phyloP scores from a whole-genome alignment of 23 tunicate species.

The Styela clava region DNA sequence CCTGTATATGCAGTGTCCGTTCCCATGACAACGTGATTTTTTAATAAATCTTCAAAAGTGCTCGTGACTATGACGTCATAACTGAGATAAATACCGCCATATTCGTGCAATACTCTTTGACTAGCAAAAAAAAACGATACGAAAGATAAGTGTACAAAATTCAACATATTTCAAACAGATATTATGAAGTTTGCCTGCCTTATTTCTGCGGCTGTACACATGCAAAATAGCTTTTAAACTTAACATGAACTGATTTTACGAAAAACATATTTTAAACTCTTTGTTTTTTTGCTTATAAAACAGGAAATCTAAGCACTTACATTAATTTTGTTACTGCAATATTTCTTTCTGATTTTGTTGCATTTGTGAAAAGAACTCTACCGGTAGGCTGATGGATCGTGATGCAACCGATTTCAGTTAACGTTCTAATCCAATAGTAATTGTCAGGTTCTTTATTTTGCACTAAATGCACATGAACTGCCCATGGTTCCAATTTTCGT shows the following conservation, averaged over 20 bases:
- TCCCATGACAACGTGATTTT: background rate
- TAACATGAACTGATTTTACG: too few relatives aligned
- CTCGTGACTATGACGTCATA: conserved; percentile 5
- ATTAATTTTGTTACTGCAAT: background rate
- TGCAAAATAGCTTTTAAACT: too few relatives aligned
- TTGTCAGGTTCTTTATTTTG: background rate
- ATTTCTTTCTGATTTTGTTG: background rate
- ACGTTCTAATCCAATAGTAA: background rate
- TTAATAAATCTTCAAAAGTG: background rate
- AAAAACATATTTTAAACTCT: too few relatives aligned
- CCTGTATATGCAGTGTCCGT: background rate
- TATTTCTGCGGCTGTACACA: too few relatives aligned
- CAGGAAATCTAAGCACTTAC: too few relatives aligned
- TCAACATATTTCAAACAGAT: too few relatives aligned
- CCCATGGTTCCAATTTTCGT: background rate
- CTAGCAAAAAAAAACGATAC: background rate
- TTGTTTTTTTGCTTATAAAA: too few relatives aligned
- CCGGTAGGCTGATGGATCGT: background rate
- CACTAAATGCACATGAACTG: background rate
- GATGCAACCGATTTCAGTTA: background rate
- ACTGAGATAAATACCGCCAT: background rate
- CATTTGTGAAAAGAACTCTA: too few relatives aligned
- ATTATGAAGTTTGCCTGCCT: too few relatives aligned
- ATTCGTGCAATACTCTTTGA: background rate
- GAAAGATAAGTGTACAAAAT: too few relatives aligned